phyloP scores from a whole-genome alignment of 2,113 vertebrate genomes.

The Cryptomyrus ogoouensis region DNA sequence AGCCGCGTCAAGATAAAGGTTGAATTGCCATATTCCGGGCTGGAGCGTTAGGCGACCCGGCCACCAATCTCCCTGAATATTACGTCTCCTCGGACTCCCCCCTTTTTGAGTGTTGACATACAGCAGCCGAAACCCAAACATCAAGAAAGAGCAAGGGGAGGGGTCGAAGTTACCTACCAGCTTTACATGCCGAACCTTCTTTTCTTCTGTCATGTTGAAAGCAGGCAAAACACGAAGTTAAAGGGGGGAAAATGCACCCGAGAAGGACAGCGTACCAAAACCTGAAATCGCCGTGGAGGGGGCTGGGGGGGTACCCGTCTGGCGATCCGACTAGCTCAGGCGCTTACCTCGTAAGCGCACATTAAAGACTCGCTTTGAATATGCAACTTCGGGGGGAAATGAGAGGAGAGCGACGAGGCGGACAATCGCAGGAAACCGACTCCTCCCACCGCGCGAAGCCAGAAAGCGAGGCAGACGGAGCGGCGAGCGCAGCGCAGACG shows the following conservation, averaged over 20 bases:
- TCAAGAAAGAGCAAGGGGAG: constrained; percentile 24
- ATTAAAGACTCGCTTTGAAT: constrained; percentile 41
- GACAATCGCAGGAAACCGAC: constrained; percentile 65
- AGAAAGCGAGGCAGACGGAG: constrained; percentile 42
- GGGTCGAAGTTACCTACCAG: constrained; percentile 61
- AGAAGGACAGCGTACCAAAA: background rate
- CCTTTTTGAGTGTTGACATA: constrained; percentile 12
- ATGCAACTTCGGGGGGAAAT: constrained; percentile 53
- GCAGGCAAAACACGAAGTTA: constrained; percentile 41
- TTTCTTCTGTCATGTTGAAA: constrained; percentile 66
- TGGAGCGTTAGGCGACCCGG: background rate
- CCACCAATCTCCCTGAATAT: background rate
- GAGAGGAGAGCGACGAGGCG: constrained; percentile 39
- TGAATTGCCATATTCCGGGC: background rate
- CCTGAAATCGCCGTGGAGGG: background rate
- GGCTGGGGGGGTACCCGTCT: constrained; percentile 4
- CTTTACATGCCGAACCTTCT: constrained; percentile 55
- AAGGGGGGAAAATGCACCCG: constrained; percentile 26
- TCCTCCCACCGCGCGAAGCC: constrained; percentile 57
- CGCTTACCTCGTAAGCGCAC: constrained; percentile 41
- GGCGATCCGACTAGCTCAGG: constrained; percentile 7
- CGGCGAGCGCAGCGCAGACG: constrained; percentile 25
- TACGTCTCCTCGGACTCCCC: background rate
- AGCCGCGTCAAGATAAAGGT: background rate
- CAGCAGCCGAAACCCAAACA: constrained; percentile 12